These are phyloP conservation scores for Trisateles emortualis DNA, from an alignment of 2,888 invertebrate species.

Conservation along the genomic window DNA sequence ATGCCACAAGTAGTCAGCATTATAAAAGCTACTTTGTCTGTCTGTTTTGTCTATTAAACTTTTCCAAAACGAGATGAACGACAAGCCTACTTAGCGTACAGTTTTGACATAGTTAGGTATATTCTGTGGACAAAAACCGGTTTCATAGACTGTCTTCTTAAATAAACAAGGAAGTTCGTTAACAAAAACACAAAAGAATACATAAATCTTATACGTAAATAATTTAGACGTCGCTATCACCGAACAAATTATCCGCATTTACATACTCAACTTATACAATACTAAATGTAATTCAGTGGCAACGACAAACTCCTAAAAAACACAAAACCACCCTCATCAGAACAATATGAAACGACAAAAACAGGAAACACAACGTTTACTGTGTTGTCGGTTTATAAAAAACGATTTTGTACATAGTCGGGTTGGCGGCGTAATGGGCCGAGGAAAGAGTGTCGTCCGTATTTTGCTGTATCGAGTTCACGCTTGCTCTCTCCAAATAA, in stretches of 20 bases:
- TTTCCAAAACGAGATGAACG: no score
- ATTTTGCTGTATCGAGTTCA: constrained; percentile 64
- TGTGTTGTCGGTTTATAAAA: constrained; percentile 57
- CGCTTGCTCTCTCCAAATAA: constrained; percentile 73
- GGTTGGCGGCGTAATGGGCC: constrained; percentile 54
- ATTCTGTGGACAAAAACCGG: no score
- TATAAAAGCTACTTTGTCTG: no score
- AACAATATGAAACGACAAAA: constrained; percentile 54
- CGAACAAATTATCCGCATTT: constrained; percentile 35
- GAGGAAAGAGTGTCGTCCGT: constrained; percentile 55
- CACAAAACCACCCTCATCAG: constrained; percentile 45
- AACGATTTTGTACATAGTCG: constrained; percentile 59
- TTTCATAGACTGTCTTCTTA: background rate
- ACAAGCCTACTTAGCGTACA: no score
- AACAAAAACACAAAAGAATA: constrained; percentile 14
- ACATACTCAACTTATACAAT: constrained; percentile 37
- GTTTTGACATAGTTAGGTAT: no score
- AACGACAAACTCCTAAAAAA: constrained; percentile 41
- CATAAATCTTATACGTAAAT: constrained; percentile 34
- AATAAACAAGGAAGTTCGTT: background rate
- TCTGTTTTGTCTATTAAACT: no score
- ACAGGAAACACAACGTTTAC: constrained; percentile 54
- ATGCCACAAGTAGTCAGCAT: no score
- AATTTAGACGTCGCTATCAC: constrained; percentile 27
- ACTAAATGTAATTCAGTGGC: constrained; percentile 44